Base-by-base conservation (phyloP, 2,888 invertebrate genomes). In the Onthophagus sagittarius region DNA sequence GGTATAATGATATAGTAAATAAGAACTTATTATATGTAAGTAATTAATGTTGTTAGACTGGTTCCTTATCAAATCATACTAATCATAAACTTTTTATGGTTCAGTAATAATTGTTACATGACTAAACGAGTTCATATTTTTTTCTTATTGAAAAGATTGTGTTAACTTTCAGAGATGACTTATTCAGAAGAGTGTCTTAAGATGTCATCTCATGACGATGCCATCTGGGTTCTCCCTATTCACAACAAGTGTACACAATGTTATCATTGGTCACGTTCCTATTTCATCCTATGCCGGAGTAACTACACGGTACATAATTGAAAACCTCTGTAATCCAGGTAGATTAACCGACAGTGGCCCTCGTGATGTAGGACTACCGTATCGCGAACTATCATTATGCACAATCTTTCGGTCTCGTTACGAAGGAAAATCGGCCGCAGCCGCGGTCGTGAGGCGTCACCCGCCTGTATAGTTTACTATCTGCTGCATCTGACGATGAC, bases 351-450 rank as follows among this genome's bases (percentile, higher is more conserved):
- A 13, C 23, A 67, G 32, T 32, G 67, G 67, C 23, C 23, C 32
- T 67, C 31, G 31, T 67, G 67, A 67, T 31, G 23, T 32, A 31
- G n/a, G 31, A 31, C 67, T 67, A 67, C 67, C 67, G 67, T 67
- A 64, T 64, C 64, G 64, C 64, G 32, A 67, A 53, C 39, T 53
- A 53, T 53, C 39, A 53, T 53, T 7, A 53, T 53, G 39, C 39
- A 53, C 39, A 53, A 53, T 53, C 39, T 53, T 53, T 53, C 39
- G 39, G 39, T 53, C 39, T 53, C 39, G 39, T 53, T 53, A 53
- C 39, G 39, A 53, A 53, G 9, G 39, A 53, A 53, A 53, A 53
- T 53, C 39, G 9, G 23, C 11, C 39, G 39, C 11, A 9, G 39
- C 39, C 39, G 23, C 39, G 39, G 39, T 53, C 39, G 39, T 53